Percentiles rank a stretch among this genome's conserved stretches.
These are phyloP conservation scores for Microcebus lehilahytsara DNA, from an alignment of 2,113 vertebrate genomes.

Conservation along the genomic window DNA sequence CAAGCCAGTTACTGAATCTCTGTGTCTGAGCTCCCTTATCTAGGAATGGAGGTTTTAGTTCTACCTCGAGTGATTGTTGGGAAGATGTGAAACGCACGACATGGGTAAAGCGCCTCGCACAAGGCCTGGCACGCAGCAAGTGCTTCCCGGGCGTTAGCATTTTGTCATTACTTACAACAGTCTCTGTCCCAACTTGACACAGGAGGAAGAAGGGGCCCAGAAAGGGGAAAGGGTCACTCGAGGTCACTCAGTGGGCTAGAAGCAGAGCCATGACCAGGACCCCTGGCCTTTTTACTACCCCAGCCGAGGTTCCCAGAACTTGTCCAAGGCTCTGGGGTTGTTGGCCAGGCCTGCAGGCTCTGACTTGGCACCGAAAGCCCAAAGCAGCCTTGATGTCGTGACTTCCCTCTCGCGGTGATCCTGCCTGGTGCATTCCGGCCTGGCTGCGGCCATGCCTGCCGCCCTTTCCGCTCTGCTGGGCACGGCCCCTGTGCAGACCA, in stretches of 20 bases:
- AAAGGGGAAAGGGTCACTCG: neutral
- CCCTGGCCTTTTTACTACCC: neutral
- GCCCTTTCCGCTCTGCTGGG: neutral
- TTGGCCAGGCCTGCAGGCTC: neutral
- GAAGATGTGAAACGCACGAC: neutral
- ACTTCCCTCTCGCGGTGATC: neutral
- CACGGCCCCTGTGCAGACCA: neutral
- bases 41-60: neutral
- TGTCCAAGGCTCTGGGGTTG: neutral
- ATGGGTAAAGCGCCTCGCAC: neutral
- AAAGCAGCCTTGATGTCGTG: neutral
- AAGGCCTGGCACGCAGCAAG: rapidly evolving
- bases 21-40: neutral
- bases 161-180: neutral
- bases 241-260: neutral
- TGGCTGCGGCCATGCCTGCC: neutral
- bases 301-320: neutral
- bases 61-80: neutral
- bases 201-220: neutral
- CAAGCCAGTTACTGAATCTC: neutral
- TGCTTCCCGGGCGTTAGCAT: neutral
- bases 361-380: neutral
- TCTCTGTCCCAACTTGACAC: neutral
- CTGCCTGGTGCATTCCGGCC: neutral
- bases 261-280: neutral